phyloP scores from a whole-genome alignment of 2,113 vertebrate genomes.

The Struthio camelus region DNA sequence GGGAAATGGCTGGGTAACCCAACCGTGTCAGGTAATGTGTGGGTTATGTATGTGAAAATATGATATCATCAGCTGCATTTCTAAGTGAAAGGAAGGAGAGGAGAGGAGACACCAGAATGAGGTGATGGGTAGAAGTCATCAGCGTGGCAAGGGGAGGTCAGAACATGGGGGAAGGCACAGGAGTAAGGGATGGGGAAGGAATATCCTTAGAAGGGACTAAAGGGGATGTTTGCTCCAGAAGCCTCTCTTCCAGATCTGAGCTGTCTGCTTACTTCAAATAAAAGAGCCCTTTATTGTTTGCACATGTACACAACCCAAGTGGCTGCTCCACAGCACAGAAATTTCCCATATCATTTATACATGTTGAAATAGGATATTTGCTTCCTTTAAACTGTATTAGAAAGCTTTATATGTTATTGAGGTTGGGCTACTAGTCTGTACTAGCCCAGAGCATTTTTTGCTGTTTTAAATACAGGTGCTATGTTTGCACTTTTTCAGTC shows the following conservation, averaged over 20 bases:
- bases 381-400: not conserved
- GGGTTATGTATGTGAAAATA: not conserved
- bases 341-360: not conserved
- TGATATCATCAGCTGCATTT: not conserved
- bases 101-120: not conserved
- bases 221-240: not conserved
- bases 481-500: not conserved
- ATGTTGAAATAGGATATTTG: not conserved
- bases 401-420: not conserved
- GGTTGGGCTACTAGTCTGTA: not conserved
- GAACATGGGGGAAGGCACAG: not conserved
- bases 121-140: not conserved
- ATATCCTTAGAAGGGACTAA: not conserved
- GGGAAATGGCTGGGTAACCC: not conserved
- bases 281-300: not conserved
- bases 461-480: not conserved
- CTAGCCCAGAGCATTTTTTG: not conserved
- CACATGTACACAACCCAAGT: not conserved
- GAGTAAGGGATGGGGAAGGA: not conserved
- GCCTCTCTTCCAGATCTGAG: not conserved
- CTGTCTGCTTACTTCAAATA: not conserved
- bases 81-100: not conserved
- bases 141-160: not conserved
- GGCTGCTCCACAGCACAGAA: not conserved
- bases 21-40: not conserved